Base-by-base conservation (phyloP, 2,113 vertebrate genomes). In the Kobus ellipsiprymnus region DNA sequence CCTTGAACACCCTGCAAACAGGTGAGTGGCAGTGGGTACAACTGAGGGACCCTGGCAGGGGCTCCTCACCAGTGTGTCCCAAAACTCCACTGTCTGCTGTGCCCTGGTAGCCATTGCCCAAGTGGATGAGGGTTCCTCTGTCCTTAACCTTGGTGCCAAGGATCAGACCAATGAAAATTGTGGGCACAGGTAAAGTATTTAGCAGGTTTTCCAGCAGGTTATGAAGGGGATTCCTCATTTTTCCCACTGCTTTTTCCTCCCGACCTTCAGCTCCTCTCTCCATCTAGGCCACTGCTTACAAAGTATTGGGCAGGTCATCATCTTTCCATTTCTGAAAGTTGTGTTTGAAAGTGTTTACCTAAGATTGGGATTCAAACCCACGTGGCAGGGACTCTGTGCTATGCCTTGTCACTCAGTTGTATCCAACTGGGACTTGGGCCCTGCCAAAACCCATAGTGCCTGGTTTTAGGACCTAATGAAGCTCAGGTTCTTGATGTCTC, bases 81-180 rank as follows among this genome's bases (percentile, higher is more conserved):
- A 3, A 71, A 12, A 36, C n/a, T 12, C 19, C 67, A 71, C n/a
- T 23, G 19, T 64, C 62, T n/a, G 7, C n/a, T 71, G n/a, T 6
- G n/a, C 19, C 5, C 10, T 12, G 23, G n/a, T 36, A 40, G 19
- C 19, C 0, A 0, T 40, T 71, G 19, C 10, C 5, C 19, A 71
- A 40, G n/a, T 0, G 0, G 17, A 5, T 71, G n/a, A 71, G 19
- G n/a, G 10, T 40, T 36, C 67, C 67, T 40, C 67, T 71, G n/a
- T 40, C n/a, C n/a, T 71, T 71, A 40, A 71, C 19, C n/a, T 71
- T 71, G n/a, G 19, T 71, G 19, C 67, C n/a, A 40, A 40, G 67
- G 19, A 23, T 71, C 67, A 71, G n/a, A 40, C n/a, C 67, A 40
- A 12, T 36, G 9, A 36, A 71, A 71, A 23, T 1, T 23, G 67